These are phyloP conservation scores for Stratiomys singularior DNA, from an alignment of 2,888 invertebrate genomes.

Conservation along the genomic window DNA sequence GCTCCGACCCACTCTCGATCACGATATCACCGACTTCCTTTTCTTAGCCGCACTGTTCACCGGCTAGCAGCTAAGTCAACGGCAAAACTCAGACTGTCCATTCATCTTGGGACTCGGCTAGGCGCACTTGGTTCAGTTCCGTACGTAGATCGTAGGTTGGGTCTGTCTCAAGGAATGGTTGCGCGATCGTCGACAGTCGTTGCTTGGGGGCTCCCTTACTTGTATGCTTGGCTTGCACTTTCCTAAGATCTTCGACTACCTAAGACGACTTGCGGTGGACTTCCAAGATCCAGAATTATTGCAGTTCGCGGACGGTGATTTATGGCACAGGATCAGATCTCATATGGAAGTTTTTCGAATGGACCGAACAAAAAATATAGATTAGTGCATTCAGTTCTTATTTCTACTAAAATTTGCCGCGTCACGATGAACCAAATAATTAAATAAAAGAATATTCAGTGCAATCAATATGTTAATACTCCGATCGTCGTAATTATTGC, in stretches of 20 bases:
- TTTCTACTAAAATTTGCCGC: too few species aligned
- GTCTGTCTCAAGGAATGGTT: not conserved
- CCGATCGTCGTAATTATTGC: too few species aligned
- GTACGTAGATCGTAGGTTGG: not conserved
- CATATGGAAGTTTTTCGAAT: too few species aligned
- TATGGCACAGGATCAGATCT: too few species aligned
- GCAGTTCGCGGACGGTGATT: too few species aligned
- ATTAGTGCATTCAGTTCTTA: too few species aligned
- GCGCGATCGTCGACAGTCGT: too few species aligned
- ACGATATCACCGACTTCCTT: slow-evolving; percentile 10
- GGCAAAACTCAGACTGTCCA: slow-evolving; percentile 43
- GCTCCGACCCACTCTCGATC: slow-evolving; percentile 6
- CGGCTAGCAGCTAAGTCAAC: slow-evolving; percentile 38
- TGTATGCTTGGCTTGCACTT: not conserved
- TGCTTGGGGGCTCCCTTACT: slow-evolving; percentile 2
- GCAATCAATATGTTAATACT: too few species aligned
- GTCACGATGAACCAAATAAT: too few species aligned
- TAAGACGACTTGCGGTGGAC: not conserved
- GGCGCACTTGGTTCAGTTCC: not conserved
- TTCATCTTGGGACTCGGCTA: not conserved
- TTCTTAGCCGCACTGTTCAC: slow-evolving; percentile 9
- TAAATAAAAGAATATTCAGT: too few species aligned
- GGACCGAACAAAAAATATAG: too few species aligned
- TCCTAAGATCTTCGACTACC: not conserved
- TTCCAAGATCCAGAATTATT: slow-evolving; percentile 15